Conservation (phyloP, 2,113 vertebrate species). For the Nipponia nippon region DNA sequence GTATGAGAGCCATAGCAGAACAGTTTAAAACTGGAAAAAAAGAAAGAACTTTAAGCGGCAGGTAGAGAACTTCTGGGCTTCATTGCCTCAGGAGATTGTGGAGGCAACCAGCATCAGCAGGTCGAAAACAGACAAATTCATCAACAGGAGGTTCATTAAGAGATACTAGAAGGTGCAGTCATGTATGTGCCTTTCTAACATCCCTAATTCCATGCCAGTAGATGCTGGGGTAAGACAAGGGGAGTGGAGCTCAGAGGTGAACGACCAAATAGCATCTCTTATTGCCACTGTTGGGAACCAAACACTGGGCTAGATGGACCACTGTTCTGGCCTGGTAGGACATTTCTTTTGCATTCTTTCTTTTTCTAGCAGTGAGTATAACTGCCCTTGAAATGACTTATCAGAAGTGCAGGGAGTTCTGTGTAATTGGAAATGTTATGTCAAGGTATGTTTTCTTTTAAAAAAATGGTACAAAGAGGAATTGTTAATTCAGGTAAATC, state of each 20-base stretch:
- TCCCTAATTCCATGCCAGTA: background rate
- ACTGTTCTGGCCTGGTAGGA: background rate
- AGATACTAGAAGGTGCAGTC: background rate
- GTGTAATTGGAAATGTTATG: background rate
- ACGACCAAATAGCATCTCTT: background rate
- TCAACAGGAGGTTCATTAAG: background rate
- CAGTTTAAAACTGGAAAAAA: background rate
- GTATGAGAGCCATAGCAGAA: background rate
- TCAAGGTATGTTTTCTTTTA: background rate
- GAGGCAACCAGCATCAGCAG: background rate
- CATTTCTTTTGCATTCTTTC: background rate
- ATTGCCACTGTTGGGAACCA: background rate
- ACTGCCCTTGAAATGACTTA: background rate
- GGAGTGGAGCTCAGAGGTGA: background rate
- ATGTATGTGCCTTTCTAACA: background rate
- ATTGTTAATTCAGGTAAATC: background rate
- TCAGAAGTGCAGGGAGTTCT: background rate
- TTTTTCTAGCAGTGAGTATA: background rate
- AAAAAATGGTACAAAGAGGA: background rate
- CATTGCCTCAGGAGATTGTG: background rate
- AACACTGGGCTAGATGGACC: background rate
- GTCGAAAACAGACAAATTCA: background rate
- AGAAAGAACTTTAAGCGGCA: accelerated
- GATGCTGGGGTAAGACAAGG: background rate
- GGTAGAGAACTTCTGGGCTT: background rate